These are phyloP conservation scores for Pseudococcus jackbeardsleyi DNA, from an alignment of 2,888 invertebrate genomes.

Conservation along the genomic window DNA sequence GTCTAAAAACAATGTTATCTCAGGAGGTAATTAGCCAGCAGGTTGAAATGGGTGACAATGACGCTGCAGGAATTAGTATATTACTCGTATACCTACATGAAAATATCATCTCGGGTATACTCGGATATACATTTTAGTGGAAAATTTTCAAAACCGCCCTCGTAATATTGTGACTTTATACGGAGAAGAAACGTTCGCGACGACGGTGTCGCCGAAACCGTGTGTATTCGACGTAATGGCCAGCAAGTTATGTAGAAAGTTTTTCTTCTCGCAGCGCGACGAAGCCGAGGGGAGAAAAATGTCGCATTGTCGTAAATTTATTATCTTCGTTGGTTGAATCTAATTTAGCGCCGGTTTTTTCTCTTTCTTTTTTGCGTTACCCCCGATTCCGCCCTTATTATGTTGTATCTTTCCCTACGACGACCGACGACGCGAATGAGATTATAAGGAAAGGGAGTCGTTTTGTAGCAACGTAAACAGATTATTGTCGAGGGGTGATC, in stretches of 20 bases:
- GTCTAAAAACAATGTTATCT: neutral
- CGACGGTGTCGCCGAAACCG: constrained; percentile 1
- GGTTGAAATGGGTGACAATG: neutral
- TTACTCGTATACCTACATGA: neutral
- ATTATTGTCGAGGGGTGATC: constrained; percentile 50
- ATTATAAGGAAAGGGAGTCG: neutral
- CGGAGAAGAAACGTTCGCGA: neutral
- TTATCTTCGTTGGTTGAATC: constrained; percentile 48
- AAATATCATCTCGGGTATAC: neutral
- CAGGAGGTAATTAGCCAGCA: neutral
- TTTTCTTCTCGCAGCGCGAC: neutral
- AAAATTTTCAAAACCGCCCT: constrained; percentile 1
- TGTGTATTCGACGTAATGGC: constrained; percentile 23
- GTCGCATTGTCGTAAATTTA: constrained; percentile 50
- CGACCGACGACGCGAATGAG: neutral
- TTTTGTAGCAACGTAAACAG: constrained; percentile 24
- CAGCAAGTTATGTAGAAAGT: constrained; percentile 19
- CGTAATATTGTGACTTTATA: neutral
- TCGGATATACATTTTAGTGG: neutral
- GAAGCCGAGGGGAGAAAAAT: constrained; percentile 9
- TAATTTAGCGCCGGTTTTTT: constrained; percentile 44
- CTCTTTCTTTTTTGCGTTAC: neutral
- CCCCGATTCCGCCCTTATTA: neutral
- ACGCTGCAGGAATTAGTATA: neutral
- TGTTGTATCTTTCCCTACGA: neutral